These are phyloP conservation scores for Xiphophorus birchmanni DNA, from an alignment of 2,797 vertebrate genomes.

Conservation along the genomic window DNA sequence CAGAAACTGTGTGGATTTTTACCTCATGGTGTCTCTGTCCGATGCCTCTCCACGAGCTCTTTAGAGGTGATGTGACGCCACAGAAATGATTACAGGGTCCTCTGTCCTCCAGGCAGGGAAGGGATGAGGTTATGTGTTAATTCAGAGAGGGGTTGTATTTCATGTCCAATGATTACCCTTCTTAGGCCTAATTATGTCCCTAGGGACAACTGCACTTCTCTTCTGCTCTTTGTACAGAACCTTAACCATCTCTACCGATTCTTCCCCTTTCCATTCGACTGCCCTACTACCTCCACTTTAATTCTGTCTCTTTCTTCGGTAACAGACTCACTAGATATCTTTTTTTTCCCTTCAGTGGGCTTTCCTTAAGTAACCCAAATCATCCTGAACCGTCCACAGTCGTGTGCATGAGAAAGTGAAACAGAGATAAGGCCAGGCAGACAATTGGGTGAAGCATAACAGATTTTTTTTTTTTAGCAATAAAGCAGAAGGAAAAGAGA, in stretches of 20 bases:
- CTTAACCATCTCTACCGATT: slow-evolving; percentile 36
- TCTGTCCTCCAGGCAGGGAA: slow-evolving; percentile 43
- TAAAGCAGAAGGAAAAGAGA: slow-evolving; percentile 26
- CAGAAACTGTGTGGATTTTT: slow-evolving; percentile 57
- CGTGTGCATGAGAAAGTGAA: slow-evolving; percentile 6
- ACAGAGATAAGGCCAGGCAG: slow-evolving; percentile 19
- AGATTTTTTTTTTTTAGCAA: slow-evolving; percentile 36
- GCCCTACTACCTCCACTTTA: neutral
- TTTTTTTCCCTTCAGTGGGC: slow-evolving; percentile 36
- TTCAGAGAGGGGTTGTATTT: slow-evolving; percentile 81
- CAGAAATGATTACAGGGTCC: slow-evolving; percentile 83
- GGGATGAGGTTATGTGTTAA: slow-evolving; percentile 75
- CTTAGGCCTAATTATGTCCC: slow-evolving; percentile 87
- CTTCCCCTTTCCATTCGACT: slow-evolving; percentile 37
- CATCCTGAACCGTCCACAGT: slow-evolving; percentile 19
- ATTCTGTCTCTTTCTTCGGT: slow-evolving; percentile 27
- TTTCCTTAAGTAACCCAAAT: slow-evolving; percentile 35
- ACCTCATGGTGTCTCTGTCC: slow-evolving; percentile 43
- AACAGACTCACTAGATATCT: slow-evolving; percentile 44
- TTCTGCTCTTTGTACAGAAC: slow-evolving; percentile 55
- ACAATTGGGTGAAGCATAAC: slow-evolving; percentile 19
- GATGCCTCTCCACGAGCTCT: slow-evolving; percentile 25
- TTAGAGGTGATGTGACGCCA: slow-evolving; percentile 64
- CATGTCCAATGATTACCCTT: slow-evolving; percentile 85
- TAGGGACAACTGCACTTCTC: slow-evolving; percentile 62